These are phyloP conservation scores for Caloenas nicobarica DNA, from an alignment of 2,113 vertebrate species.

Conservation along the genomic window DNA sequence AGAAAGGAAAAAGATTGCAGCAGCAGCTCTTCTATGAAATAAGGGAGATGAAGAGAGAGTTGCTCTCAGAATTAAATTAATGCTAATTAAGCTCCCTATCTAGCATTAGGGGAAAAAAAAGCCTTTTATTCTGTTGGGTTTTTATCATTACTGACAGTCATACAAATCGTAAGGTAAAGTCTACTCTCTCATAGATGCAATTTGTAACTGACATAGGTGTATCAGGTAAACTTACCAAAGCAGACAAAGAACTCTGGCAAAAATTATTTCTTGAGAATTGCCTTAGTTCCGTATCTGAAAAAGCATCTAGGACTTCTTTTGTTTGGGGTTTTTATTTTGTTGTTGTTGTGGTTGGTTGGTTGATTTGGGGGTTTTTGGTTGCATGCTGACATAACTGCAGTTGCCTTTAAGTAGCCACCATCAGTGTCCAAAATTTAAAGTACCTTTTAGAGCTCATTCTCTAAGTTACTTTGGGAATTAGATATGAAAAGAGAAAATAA, in stretches of 20 bases:
- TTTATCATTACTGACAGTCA: background rate
- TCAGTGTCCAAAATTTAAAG: background rate
- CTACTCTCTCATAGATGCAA: background rate
- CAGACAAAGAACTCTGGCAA: background rate
- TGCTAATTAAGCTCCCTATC: background rate
- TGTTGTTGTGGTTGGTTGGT: background rate
- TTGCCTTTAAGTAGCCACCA: background rate
- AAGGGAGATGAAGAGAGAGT: background rate
- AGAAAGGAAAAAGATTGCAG: background rate
- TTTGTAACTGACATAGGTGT: background rate
- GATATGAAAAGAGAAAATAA: background rate
- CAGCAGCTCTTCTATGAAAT: background rate
- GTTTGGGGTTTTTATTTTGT: background rate
- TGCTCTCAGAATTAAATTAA: conserved; percentile 1
- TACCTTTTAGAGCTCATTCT: background rate
- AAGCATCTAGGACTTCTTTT: background rate
- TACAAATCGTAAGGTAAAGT: background rate
- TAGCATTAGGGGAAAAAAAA: background rate
- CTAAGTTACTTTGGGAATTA: background rate
- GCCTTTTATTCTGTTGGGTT: background rate
- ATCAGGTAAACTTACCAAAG: background rate
- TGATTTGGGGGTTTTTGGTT: background rate
- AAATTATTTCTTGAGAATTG: background rate
- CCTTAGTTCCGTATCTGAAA: background rate
- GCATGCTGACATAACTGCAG: background rate